These are phyloP conservation scores for Parelbella ahira DNA, from an alignment of 2,888 invertebrate genomes.

Conservation along the genomic window DNA sequence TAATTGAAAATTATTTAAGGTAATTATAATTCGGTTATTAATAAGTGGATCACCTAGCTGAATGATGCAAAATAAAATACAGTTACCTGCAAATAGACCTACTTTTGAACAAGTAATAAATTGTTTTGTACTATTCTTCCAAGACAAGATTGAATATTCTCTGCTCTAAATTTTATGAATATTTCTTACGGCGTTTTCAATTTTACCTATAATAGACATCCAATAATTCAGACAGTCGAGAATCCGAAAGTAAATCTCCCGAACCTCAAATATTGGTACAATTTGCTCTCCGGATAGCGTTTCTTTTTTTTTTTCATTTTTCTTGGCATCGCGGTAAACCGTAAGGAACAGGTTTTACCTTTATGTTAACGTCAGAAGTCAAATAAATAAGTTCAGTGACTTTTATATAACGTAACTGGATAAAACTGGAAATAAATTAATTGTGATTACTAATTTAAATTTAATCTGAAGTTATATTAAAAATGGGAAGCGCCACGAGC, in stretches of 20 bases:
- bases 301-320: constrained; percentile 18
- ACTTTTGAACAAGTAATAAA: too few relatives aligned
- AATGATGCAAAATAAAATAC: too few relatives aligned
- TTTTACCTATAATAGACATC: constrained; percentile 1
- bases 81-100: too few relatives aligned
- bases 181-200: constrained; percentile 3
- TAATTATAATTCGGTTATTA: too few relatives aligned
- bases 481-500: too few relatives aligned
- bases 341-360: constrained; percentile 37
- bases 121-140: too few relatives aligned
- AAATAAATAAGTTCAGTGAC: background rate
- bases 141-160: too few relatives aligned
- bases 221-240: constrained; percentile 5
- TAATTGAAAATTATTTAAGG: too few relatives aligned
- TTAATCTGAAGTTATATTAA: too few relatives aligned
- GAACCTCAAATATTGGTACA: constrained; percentile 59
- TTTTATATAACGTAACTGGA: background rate
- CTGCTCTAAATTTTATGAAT: too few relatives aligned
- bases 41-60: too few relatives aligned
- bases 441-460: too few relatives aligned
- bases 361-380: background rate
- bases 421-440: background rate
- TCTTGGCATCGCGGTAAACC: constrained; percentile 11
- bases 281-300: constrained; percentile 35
- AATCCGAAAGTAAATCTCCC: constrained; percentile 18